A percentile compares a stretch with the other conserved stretches of the same genome.
Evolutionary conservation across 2,888 invertebrate genomes (phyloP).

Genomic region (Drepanosiphum platanoidis): DNA sequence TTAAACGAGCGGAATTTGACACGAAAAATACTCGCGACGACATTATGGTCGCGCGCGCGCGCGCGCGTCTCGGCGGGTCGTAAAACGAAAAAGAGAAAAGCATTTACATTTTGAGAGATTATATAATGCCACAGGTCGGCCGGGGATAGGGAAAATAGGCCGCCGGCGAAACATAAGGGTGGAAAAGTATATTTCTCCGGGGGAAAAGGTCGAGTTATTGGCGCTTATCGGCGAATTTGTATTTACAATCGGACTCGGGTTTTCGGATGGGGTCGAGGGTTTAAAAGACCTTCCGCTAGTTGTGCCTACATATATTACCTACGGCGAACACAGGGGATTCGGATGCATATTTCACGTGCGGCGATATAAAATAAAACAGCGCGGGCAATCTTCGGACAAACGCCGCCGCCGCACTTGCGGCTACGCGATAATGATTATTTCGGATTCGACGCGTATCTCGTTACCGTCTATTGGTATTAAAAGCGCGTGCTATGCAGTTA

Average conservation of each 20-base stretch:
- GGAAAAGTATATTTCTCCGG: conserved; percentile 59
- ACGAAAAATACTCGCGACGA: neutral
- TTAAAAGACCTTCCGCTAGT: conserved; percentile 52
- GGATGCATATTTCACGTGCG: neutral
- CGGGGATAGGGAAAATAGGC: conserved; percentile 19
- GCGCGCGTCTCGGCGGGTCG: neutral
- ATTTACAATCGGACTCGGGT: conserved; percentile 62
- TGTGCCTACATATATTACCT: conserved; percentile 24
- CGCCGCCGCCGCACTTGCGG: too few species aligned
- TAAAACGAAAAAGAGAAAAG: neutral
- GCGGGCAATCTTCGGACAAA: neutral
- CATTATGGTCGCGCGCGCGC: neutral
- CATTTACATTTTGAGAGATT: conserved; percentile 53
- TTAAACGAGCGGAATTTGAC: conserved; percentile 37
- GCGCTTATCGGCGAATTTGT: conserved; percentile 62
- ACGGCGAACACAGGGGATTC: conserved; percentile 48
- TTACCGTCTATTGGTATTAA: too few species aligned
- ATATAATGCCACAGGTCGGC: conserved; percentile 40
- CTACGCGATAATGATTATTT: neutral
- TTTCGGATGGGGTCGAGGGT: conserved; percentile 44
- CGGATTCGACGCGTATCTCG: too few species aligned
- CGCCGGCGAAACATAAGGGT: conserved; percentile 51
- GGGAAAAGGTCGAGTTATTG: conserved; percentile 62
- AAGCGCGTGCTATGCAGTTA: too few species aligned
- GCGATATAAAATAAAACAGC: conserved; percentile 33